Base-by-base conservation (phyloP, 1,140 invertebrate genomes). In the Papilio xuthus region DNA sequence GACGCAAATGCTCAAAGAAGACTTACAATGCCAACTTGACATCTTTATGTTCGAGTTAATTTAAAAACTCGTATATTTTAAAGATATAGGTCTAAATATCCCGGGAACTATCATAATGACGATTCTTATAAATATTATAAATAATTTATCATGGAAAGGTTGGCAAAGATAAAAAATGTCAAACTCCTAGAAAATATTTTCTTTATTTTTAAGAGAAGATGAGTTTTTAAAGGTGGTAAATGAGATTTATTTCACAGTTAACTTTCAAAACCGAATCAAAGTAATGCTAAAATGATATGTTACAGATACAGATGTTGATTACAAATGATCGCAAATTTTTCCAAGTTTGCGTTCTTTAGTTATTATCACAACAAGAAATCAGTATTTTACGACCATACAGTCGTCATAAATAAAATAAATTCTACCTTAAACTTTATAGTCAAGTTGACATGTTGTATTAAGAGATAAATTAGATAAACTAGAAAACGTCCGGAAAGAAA, bases 1-100 rank as follows among this genome's bases (percentile, higher is more conserved):
- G 88, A 87, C 84, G 88, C 86, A 89, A 86, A 42, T 78, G 47
- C 26, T 28, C 32, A 60, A 60, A 60, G 50, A 76, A 76, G 41
- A 4, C 73, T 37, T 37, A 37, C 15, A 53, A 75, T 73, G 1
- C 41, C 41, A 32, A 67, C 23, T 73, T 60, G 13, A 72, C 47
- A 23, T 73, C 26, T 67, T 67, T 53, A 74, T 72, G 41, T 47
- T 72, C 71, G 41, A 67, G 60, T 28, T 28, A 67, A 32, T 67
- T 67, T 60, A 23, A 67, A 67, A 67, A 67, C 12, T 32, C 13
- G 4, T 67, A 32, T 67, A 23, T n/a, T 18, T 60, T 3, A 60
- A 28, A 67, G 23, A 18, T 67, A 67, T 28, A 67, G 23, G 18
- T 13, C 23, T 20, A 26, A 26, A 60, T 60, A 60, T 60, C 8